Evolutionary conservation across 2,113 vertebrate species (phyloP).

Genomic region (pig (Sus scrofa)): DNA sequence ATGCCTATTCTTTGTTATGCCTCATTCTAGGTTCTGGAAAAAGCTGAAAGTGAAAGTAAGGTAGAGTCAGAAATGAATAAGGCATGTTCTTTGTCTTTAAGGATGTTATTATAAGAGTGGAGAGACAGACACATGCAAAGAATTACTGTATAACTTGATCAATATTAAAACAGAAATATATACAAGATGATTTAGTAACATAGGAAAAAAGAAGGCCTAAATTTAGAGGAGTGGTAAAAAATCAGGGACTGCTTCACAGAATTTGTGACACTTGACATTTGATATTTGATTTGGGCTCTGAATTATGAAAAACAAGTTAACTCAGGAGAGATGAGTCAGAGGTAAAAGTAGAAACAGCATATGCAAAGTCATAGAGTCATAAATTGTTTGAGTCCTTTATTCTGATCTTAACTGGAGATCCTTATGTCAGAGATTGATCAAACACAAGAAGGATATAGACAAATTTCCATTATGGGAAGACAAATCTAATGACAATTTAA

Average conservation of each 20-base stretch:
- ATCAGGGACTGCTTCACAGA: background rate
- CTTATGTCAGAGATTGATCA: conserved; percentile 28
- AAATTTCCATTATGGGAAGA: conserved; percentile 7
- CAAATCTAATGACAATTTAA: background rate
- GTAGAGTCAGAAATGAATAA: background rate
- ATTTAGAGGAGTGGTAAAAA: background rate
- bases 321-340: background rate
- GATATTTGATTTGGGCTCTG: conserved; percentile 10
- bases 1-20: background rate
- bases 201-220: background rate
- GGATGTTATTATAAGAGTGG: conserved; percentile 34
- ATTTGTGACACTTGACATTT: conserved; percentile 22
- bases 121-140: background rate
- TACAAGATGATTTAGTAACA: background rate
- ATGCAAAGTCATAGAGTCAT: background rate
- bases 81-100: background rate
- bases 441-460: background rate
- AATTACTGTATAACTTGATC: background rate
- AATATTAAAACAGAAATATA: conserved; percentile 4
- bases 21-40: background rate
- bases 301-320: conserved; percentile 32
- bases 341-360: background rate
- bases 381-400: background rate
- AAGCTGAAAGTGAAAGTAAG: background rate
- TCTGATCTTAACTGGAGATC: background rate